Evolutionary conservation across 2,113 vertebrate genomes (phyloP).

Genomic region (Limanda limanda): DNA sequence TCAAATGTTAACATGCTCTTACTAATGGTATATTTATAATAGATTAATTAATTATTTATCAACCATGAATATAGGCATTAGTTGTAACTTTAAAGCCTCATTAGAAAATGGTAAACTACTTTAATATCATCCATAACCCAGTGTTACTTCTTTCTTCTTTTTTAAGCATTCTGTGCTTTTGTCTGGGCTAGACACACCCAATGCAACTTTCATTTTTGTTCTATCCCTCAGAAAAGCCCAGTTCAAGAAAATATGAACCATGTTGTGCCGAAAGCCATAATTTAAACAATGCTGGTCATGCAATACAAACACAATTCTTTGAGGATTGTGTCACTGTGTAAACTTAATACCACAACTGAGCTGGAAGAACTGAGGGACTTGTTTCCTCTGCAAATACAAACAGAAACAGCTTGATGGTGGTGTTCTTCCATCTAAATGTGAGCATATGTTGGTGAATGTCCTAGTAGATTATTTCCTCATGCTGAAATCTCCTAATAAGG

Average conservation of each 20-base stretch:
- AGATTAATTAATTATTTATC: background rate
- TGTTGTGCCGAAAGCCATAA: background rate
- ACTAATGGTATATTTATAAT: background rate
- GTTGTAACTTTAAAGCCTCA: no score
- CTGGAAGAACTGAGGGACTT: conserved; percentile 12
- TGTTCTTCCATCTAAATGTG: background rate
- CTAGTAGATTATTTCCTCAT: conserved; percentile 18
- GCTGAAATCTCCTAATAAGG: conserved; percentile 26
- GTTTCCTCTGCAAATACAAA: background rate
- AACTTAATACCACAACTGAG: background rate
- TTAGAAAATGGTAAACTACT: no score
- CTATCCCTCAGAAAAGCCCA: background rate
- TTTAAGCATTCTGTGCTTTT: background rate
- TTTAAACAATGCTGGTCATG: conserved; percentile 8
- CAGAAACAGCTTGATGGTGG: background rate
- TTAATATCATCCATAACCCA: background rate
- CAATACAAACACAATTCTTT: background rate
- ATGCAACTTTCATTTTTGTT: background rate
- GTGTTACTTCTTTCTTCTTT: background rate
- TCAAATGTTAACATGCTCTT: background rate
- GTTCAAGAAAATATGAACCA: background rate
- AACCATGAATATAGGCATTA: no score
- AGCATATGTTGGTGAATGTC: background rate
- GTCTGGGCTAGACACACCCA: background rate
- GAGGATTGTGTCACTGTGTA: conserved; percentile 9